phyloP scores from a whole-genome alignment of 2,888 invertebrate genomes.

The Megastigmus dorsalis region DNA sequence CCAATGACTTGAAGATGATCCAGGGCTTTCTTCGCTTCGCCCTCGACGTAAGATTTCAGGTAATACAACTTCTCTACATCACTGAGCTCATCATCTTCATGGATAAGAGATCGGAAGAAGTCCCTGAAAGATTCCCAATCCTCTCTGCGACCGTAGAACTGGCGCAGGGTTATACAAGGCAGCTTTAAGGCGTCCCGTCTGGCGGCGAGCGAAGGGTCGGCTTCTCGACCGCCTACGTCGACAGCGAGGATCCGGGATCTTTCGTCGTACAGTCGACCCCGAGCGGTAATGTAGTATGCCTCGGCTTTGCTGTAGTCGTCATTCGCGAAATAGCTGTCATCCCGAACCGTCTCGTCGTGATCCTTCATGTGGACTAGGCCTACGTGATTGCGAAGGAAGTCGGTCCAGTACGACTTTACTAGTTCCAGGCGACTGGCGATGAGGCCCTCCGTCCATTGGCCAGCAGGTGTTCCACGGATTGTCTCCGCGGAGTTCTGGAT shows the following conservation, averaged over 20 bases:
- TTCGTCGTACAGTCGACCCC: too few relatives aligned
- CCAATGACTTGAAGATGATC: not conserved
- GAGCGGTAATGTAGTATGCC: too few relatives aligned
- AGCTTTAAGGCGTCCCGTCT: not conserved
- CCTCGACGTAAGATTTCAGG: not conserved
- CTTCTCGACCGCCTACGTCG: not conserved
- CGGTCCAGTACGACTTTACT: too few relatives aligned
- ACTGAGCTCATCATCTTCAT: not conserved
- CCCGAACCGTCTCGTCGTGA: too few relatives aligned
- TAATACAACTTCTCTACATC: not conserved
- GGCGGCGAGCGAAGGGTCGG: not conserved
- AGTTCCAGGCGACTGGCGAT: too few relatives aligned
- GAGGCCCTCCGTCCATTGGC: too few relatives aligned
- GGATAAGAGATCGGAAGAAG: not conserved
- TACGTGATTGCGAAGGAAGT: too few relatives aligned
- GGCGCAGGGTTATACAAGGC: not conserved
- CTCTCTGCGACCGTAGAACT: not conserved
- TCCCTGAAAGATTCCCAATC: constrained; percentile 9
- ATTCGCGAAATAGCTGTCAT: too few relatives aligned
- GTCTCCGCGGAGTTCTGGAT: too few relatives aligned
- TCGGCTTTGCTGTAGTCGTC: too few relatives aligned
- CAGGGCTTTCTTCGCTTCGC: not conserved
- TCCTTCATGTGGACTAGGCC: too few relatives aligned
- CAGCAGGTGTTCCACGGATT: not conserved
- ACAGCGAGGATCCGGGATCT: not conserved